Evolutionary conservation across 2,113 vertebrate species (phyloP).

Genomic region (Uria lomvia): DNA sequence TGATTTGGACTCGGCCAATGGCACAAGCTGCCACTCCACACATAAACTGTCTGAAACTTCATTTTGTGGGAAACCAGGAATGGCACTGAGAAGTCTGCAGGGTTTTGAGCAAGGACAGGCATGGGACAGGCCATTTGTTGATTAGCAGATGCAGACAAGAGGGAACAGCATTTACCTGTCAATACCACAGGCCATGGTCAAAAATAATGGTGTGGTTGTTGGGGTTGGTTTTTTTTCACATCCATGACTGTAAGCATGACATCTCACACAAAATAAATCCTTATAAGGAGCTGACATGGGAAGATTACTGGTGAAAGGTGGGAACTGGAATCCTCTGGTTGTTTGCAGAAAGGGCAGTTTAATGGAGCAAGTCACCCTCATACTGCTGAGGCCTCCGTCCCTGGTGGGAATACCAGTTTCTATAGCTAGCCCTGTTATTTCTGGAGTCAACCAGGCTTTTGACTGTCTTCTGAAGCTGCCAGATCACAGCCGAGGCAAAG

Average conservation of each 20-base stretch:
- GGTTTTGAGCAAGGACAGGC: background rate
- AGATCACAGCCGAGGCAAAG: background rate
- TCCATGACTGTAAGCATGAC: background rate
- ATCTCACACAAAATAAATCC: background rate
- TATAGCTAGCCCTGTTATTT: background rate
- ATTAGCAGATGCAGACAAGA: background rate
- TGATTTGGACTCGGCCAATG: background rate
- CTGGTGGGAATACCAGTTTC: background rate
- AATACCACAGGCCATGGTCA: background rate
- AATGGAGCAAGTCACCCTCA: background rate
- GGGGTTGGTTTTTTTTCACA: background rate
- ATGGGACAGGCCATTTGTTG: background rate
- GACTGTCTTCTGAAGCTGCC: background rate
- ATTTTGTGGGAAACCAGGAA: background rate
- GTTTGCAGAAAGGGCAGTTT: background rate
- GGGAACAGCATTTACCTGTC: background rate
- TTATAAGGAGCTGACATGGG: background rate
- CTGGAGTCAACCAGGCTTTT: background rate
- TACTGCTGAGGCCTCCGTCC: background rate
- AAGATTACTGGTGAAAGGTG: background rate
- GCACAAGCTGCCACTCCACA: background rate
- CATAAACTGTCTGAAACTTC: background rate
- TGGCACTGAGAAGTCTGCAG: background rate
- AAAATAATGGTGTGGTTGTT: background rate
- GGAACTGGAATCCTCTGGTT: background rate